Base-by-base conservation (phyloP, 2,888 invertebrate species). In the Agrilus cyanescens region DNA sequence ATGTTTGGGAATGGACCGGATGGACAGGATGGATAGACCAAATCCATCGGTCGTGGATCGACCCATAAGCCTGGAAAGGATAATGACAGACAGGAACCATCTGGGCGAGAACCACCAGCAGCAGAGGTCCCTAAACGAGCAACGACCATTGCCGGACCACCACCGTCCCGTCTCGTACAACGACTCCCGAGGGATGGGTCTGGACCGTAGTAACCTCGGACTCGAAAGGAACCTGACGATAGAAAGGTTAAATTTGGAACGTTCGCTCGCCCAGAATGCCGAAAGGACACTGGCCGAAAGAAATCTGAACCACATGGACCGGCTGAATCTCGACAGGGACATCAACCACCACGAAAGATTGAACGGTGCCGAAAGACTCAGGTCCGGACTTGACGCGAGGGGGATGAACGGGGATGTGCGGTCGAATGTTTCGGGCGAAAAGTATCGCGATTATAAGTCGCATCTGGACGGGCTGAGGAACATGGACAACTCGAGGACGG, bases 391-490 rank as follows among this genome's bases (percentile, higher is more conserved):
- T 39, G 53, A 54, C 32, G 48, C 50, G 39, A 48, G 46, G 37
- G 33, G 25, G 46, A 15, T 43, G 44, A 25, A 38, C 44, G 35
- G 48, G 47, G 43, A 43, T 41, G 34, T 47, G 50, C 36, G 46
- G 35, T 30, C 48, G 37, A 57, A 60, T 46, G 55, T 61, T 45
- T 57, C 60, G 53, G 66, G 65, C 44, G 45, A 65, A 45, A 67
- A 67, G 50, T 67, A 63, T 51, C 55, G 66, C 50, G 66, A 67
- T 48, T 67, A 67, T 56, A 67, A 67, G 52, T 53, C 59, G 41
- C 66, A 67, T 51, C 57, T 66, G 60, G 66, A 66, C 53, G 62
- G 63, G 56, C 57, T 66, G 54, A 56, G 64, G 54, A 54, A 48
- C 46, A 52, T 50, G 33, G 56, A 55, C 49, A 56, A 55, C 53